Evolutionary conservation across 2,888 invertebrate genomes (phyloP).

Genomic region (Cantharis rustica): DNA sequence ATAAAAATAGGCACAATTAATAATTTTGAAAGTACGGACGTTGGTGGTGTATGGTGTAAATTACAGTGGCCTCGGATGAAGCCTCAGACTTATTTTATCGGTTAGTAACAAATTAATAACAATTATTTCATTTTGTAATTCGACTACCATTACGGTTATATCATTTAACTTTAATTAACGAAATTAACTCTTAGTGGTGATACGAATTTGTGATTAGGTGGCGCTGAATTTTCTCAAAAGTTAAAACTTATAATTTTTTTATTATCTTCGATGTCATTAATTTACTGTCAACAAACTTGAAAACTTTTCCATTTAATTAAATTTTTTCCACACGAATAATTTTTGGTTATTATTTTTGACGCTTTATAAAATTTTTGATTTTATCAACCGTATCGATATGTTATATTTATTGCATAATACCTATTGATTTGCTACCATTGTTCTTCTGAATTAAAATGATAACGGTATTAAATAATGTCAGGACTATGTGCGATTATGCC

Average conservation of each 20-base stretch:
- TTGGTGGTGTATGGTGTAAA: slow-evolving; percentile 56
- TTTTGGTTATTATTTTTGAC: background rate
- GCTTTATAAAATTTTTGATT: background rate
- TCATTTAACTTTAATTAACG: background rate
- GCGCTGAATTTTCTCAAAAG: background rate
- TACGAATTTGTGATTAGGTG: background rate
- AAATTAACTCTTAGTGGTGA: background rate
- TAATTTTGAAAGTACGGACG: slow-evolving; percentile 18
- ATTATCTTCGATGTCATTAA: background rate
- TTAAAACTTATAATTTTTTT: background rate
- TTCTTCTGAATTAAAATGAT: background rate
- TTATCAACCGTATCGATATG: background rate
- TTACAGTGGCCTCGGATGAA: slow-evolving; percentile 58
- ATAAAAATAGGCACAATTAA: slow-evolving; percentile 6
- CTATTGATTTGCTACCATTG: background rate
- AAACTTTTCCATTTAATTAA: background rate
- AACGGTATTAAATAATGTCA: background rate
- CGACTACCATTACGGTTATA: background rate
- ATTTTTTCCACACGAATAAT: background rate
- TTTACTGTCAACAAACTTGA: background rate
- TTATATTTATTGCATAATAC: background rate
- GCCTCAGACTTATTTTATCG: slow-evolving; percentile 42
- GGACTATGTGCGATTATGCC: background rate
- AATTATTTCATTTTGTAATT: background rate
- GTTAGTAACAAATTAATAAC: slow-evolving; percentile 24